Evolutionary conservation across 2,888 invertebrate species (phyloP), one percentile per base, ranked within the genome.

Genomic region (Protophormia terraenovae): DNA sequence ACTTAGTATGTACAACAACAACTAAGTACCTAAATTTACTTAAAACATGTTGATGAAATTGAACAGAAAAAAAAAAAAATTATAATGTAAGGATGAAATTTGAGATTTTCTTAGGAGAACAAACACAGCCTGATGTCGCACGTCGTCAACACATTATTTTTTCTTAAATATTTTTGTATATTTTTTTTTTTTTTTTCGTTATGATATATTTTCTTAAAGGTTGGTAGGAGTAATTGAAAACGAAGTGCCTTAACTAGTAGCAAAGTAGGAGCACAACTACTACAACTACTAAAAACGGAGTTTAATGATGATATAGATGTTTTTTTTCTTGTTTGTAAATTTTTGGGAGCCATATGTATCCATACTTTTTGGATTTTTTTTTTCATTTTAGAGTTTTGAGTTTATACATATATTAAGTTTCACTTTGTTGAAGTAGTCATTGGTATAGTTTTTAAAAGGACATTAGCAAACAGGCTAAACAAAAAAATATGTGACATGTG

Each of bases 81-180:
- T n/a, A n/a, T n/a, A n/a, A n/a, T n/a, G n/a, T n/a, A n/a, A n/a
- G n/a, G 72, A 60, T 85, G 85, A 82, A 85, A 85, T 79, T 85
- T 82, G 85, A 85, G 85, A 85, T 85, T 85, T 82, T 82, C 69
- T 27, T 71, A 14, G n/a, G 16, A 75, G 27, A 67, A 14, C 22
- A 64, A n/a, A n/a, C 19, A 83, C 82, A 82, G 78, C 85, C 85
- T 76, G 85, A 75, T 85, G 85, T 85, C 85, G 66, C 85, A 85
- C 82, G 82, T 85, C 82, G 78, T 85, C 85, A 85, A 53, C 78
- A 85, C 45, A 82, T 82, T 29, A 35, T 77, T 71, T 82, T 69
- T 76, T 69, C 8, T 24, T 29, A 10, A 32, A 29, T 19, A 5
- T 50, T 27, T n/a, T 29, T 50, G 6, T 12, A 58, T 47, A 58